Conservation (phyloP, 2,888 invertebrate species). For the Lobophora halterata region DNA sequence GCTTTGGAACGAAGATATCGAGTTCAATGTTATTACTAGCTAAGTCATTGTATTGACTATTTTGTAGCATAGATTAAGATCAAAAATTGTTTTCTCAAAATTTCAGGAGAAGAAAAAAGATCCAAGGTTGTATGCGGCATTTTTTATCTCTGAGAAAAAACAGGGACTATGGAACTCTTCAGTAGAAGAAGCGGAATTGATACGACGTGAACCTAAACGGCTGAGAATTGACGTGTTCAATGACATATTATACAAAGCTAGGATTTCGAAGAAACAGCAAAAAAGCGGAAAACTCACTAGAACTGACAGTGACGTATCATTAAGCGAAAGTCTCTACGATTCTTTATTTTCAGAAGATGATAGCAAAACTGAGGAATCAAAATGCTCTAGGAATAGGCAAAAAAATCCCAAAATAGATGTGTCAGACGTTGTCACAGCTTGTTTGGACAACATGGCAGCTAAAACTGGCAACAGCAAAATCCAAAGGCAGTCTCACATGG, state of each 20-base stretch:
- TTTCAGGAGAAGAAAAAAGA: slow-evolving; percentile 79
- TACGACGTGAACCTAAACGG: slow-evolving; percentile 78
- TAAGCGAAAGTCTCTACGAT: slow-evolving; percentile 73
- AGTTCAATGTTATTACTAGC: too few species aligned
- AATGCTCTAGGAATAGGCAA: slow-evolving; percentile 52
- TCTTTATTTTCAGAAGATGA: slow-evolving; percentile 70
- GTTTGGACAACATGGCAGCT: slow-evolving; percentile 73
- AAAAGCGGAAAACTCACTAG: slow-evolving; percentile 59
- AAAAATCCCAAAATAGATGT: slow-evolving; percentile 52
- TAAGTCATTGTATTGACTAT: too few species aligned
- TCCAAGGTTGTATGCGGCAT: slow-evolving; percentile 74
- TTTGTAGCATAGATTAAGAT: too few species aligned
- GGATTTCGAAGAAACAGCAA: slow-evolving; percentile 43
- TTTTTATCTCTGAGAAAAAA: slow-evolving; percentile 76
- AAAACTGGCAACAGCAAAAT: slow-evolving; percentile 74
- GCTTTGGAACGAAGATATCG: too few species aligned
- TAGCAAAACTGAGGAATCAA: slow-evolving; percentile 51
- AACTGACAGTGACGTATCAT: slow-evolving; percentile 67
- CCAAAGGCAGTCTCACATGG: slow-evolving; percentile 75
- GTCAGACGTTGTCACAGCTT: slow-evolving; percentile 72
- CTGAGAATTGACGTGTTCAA: slow-evolving; percentile 79
- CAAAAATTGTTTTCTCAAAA: neutral
- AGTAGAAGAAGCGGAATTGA: slow-evolving; percentile 86
- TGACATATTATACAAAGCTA: slow-evolving; percentile 53
- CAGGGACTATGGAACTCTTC: slow-evolving; percentile 85